Evolutionary conservation across 2,797 vertebrate species (phyloP).

Genomic region (Eulemur coronatus): DNA sequence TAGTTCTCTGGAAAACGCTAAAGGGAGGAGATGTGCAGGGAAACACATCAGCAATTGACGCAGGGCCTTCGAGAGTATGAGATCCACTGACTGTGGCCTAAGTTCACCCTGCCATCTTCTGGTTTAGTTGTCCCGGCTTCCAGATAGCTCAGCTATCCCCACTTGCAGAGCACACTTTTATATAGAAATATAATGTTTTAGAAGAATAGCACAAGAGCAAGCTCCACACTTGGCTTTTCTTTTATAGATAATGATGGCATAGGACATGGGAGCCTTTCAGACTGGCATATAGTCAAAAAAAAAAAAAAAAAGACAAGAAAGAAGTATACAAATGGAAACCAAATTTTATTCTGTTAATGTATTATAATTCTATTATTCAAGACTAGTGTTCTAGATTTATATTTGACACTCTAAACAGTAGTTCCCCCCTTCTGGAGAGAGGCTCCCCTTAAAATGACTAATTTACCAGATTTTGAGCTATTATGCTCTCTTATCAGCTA

Average conservation of each 20-base stretch:
- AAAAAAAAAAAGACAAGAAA: not conserved
- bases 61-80: slow-evolving; percentile 11
- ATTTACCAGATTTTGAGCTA: not conserved
- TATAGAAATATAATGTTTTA: not conserved
- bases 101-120: slow-evolving; percentile 50
- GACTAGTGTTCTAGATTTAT: not conserved
- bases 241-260: not conserved
- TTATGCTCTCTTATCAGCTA: not conserved
- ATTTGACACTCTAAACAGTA: not conserved
- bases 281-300: not conserved
- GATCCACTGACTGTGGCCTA: not conserved
- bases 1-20: not conserved
- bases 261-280: not conserved
- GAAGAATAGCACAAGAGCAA: not conserved
- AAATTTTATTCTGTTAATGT: not conserved
- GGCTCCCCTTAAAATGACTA: not conserved
- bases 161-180: not conserved
- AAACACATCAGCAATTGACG: slow-evolving; percentile 74
- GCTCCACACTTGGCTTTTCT: not conserved
- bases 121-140: slow-evolving; percentile 66
- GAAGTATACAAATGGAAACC: not conserved
- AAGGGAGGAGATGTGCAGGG: slow-evolving; percentile 48
- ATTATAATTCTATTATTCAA: not conserved
- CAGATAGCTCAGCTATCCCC: not conserved
- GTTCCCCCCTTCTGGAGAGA: not conserved